Evolutionary conservation across 2,888 invertebrate species (phyloP).

Genomic region (Hesperia comma): DNA sequence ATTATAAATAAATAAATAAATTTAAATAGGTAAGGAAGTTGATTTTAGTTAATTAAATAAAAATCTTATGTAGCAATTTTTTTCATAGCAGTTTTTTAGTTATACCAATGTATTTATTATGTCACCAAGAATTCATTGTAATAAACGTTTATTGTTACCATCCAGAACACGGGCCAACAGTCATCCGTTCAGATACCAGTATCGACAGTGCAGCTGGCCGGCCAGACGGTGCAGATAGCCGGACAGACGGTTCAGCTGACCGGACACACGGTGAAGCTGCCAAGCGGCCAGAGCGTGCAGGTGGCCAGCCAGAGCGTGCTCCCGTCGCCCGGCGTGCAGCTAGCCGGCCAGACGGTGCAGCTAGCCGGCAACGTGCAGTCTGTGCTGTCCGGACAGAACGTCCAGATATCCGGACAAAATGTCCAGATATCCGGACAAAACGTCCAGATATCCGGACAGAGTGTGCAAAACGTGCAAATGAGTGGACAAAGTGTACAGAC

Average conservation of each 20-base stretch:
- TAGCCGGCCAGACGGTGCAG: conserved; percentile 69
- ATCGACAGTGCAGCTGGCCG: conserved; percentile 67
- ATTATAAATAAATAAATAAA: too few species aligned
- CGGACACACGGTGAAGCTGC: conserved; percentile 77
- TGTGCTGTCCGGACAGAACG: conserved; percentile 54
- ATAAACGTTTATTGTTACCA: background rate
- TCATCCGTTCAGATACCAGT: conserved; percentile 64
- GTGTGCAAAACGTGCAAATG: conserved; percentile 48
- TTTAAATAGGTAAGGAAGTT: too few species aligned
- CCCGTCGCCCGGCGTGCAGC: conserved; percentile 63
- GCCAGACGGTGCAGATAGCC: conserved; percentile 72
- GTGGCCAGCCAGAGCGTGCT: conserved; percentile 59
- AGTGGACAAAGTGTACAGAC: conserved; percentile 55
- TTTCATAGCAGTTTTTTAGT: too few species aligned
- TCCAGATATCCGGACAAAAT: conserved; percentile 62
- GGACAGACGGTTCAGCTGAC: conserved; percentile 74
- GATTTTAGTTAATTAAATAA: too few species aligned
- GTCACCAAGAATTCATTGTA: too few species aligned
- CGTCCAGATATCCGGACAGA: conserved; percentile 62
- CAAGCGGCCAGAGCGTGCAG: conserved; percentile 71
- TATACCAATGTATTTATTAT: background rate
- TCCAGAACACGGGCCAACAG: conserved; percentile 46
- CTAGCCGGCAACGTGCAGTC: conserved; percentile 61
- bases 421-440: conserved; percentile 55
- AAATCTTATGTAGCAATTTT: too few species aligned